Conservation (phyloP, 2,113 vertebrate genomes). For the Antigone vipio region DNA sequence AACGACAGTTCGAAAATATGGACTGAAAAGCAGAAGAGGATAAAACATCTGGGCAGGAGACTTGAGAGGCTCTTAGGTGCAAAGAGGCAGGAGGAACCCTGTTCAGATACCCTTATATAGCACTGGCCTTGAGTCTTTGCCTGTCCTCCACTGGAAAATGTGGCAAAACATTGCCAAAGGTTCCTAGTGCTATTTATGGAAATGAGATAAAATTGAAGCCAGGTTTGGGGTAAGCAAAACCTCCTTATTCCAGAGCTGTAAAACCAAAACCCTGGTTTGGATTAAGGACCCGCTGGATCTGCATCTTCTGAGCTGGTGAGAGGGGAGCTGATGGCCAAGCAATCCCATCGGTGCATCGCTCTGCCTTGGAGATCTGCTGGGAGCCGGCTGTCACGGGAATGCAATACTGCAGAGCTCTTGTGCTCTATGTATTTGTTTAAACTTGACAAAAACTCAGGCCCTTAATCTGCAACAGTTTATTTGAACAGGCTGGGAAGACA, state of each 20-base stretch:
- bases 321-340: neutral
- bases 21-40: neutral
- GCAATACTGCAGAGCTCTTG: neutral
- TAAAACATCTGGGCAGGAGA: conserved; percentile 2
- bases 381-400: neutral
- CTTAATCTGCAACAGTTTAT: conserved; percentile 49
- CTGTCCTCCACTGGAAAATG: conserved; percentile 15
- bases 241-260: conserved; percentile 28
- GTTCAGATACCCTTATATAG: neutral
- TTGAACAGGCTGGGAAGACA: conserved; percentile 15
- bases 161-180: conserved; percentile 39
- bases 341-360: fast-evolving
- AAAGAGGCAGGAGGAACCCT: neutral
- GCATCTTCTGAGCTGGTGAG: neutral
- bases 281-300: conserved; percentile 28
- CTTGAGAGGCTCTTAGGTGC: neutral
- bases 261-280: conserved; percentile 58
- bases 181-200: conserved; percentile 61
- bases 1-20: conserved; percentile 1
- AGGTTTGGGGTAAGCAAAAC: conserved; percentile 57
- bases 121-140: conserved; percentile 6
- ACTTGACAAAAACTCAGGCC: conserved; percentile 20
- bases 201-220: conserved; percentile 68
- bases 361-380: neutral
- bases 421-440: neutral